Evolutionary conservation across 2,888 invertebrate genomes (phyloP), one percentile per base, ranked within the genome.

Genomic region (Eupithecia subfuscata): DNA sequence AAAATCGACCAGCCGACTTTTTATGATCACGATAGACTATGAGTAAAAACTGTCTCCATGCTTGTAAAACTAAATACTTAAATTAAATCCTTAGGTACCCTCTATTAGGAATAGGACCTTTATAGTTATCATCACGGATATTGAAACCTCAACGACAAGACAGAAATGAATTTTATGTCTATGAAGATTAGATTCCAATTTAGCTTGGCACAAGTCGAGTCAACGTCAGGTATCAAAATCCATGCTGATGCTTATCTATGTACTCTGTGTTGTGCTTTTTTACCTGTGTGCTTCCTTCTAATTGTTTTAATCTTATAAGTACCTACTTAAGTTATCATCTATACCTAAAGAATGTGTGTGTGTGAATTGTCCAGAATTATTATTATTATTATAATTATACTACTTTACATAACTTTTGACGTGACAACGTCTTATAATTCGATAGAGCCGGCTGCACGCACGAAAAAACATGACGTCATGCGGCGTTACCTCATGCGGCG

Each of bases 191-290:
- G 3, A 52, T n/a, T 52, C n/a, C 9, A 52, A 56, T 22, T 56
- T 56, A 22, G 22, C 22, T 8, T 56, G 11, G 3, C 56, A 22
- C 22, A 56, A 22, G 22, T 56, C 11, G n/a, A 52, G n/a, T 52
- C 0, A 8, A 48, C 52, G n/a, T 52, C 9, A 60, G 18, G 34
- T 64, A 34, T 34, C 34, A 34, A 64, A 8, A 64, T 67, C 40
- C 67, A 40, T 67, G 68, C 68, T 43, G 34, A 65, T 64, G 5
- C 8, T 30, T 67, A 25, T 52, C 43, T 22, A 18, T 37, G 73
- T 81, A 89, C 93, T 93, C 91, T 87, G 92, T 90, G 93, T 92
- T 93, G 93, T 94, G 93, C 92, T 92, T 91, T 89, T 87, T 81
- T 79, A 88, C 87, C 87, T 87, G 79, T 81, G 93, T 90, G 93